phyloP scores from a whole-genome alignment of 2,888 invertebrate species.

The Lasius platythorax region DNA sequence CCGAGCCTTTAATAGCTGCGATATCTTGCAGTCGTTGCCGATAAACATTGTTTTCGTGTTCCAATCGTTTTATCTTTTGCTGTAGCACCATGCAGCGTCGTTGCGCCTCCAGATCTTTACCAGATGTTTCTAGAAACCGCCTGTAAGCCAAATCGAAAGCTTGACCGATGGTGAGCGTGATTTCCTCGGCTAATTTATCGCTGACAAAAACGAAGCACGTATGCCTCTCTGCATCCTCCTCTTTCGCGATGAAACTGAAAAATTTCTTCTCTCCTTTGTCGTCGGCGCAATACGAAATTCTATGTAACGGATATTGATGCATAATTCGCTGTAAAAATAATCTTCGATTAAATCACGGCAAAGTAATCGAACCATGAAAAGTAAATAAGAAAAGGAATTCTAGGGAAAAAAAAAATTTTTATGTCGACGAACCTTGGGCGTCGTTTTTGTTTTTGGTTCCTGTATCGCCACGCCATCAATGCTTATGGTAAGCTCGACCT shows the following conservation, averaged over 20 bases:
- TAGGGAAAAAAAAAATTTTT: constrained; percentile 6
- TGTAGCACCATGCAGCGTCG: constrained; percentile 92
- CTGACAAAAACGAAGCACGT: constrained; percentile 99
- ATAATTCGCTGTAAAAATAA: constrained; percentile 89
- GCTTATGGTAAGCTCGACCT: constrained; percentile 98
- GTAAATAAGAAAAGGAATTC: not conserved
- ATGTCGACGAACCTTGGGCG: constrained; percentile 80
- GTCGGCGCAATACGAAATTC: constrained; percentile 99
- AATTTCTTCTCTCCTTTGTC: constrained; percentile 99
- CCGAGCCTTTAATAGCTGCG: constrained; percentile 87
- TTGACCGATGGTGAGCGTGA: constrained; percentile 98
- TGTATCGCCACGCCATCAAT: constrained; percentile 98
- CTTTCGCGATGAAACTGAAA: constrained; percentile 98
- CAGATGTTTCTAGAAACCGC: constrained; percentile 96
- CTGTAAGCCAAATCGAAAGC: constrained; percentile 99
- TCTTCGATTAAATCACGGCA: not conserved
- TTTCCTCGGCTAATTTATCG: constrained; percentile 98
- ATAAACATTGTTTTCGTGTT: constrained; percentile 94
- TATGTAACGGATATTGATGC: constrained; percentile 98
- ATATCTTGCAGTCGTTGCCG: constrained; percentile 93
- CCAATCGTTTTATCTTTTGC: constrained; percentile 94
- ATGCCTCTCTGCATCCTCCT: constrained; percentile 92
- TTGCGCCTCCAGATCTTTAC: constrained; percentile 95
- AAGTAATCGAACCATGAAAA: not conserved
- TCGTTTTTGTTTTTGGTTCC: constrained; percentile 87